These are phyloP conservation scores for Drosophila cardini DNA, from an alignment of 1,140 invertebrate genomes.

Conservation along the genomic window DNA sequence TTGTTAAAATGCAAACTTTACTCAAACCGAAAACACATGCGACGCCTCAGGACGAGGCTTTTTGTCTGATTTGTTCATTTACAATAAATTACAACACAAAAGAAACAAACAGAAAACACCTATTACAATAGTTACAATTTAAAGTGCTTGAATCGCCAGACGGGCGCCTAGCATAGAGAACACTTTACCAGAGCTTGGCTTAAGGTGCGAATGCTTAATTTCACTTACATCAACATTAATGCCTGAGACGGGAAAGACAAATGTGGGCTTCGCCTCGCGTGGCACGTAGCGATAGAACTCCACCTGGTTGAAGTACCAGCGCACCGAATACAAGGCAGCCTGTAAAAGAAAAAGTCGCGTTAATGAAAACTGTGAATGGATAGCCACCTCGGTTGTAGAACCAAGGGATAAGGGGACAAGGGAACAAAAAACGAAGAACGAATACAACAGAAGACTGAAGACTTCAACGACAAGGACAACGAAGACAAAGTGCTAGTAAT, in stretches of 20 bases:
- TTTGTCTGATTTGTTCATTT: conserved; percentile 64
- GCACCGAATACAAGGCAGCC: conserved; percentile 91
- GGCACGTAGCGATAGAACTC: conserved; percentile 92
- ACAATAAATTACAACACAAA: conserved; percentile 44
- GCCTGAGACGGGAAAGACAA: conserved; percentile 89
- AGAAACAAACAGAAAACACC: not conserved
- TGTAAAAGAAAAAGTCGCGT: conserved; percentile 68
- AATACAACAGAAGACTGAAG: not conserved
- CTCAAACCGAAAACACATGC: conserved; percentile 43
- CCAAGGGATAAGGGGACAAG: not conserved
- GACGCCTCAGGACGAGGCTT: conserved; percentile 6
- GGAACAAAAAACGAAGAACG: too few relatives aligned
- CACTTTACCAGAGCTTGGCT: not conserved
- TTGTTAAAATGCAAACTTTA: conserved; percentile 60
- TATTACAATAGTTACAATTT: not conserved
- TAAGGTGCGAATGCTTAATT: conserved; percentile 62
- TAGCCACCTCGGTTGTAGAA: conserved; percentile 10
- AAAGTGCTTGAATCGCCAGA: not conserved
- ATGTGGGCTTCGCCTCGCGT: conserved; percentile 88
- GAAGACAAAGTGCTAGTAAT: conserved; percentile 79
- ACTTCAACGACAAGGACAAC: conserved; percentile 34
- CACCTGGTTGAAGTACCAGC: conserved; percentile 91
- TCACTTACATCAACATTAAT: conserved; percentile 91
- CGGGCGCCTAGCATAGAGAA: not conserved
- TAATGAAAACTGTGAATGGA: conserved; percentile 67